These are phyloP conservation scores for Pteronotus mesoamericanus DNA, from an alignment of 2,797 vertebrate species.

Conservation along the genomic window DNA sequence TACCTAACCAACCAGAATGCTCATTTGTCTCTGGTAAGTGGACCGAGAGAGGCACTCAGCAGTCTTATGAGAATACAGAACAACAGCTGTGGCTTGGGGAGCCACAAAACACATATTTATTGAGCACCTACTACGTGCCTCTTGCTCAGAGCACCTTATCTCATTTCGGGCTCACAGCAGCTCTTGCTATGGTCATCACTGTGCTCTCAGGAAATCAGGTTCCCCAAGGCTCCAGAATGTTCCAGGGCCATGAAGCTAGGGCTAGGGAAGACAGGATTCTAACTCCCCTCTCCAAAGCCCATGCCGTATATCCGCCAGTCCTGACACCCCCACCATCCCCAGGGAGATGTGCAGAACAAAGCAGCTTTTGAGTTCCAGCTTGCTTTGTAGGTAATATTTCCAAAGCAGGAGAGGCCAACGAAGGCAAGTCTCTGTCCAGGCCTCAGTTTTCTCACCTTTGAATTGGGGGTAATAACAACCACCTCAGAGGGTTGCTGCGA, in stretches of 20 bases:
- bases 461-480: too few relatives aligned
- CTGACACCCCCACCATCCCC: too few relatives aligned
- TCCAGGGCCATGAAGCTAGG: not conserved
- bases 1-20: not conserved
- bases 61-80: not conserved
- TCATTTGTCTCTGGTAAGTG: not conserved
- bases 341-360: not conserved
- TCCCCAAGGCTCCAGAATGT: not conserved
- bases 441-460: not conserved
- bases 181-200: accelerated
- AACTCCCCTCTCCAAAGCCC: not conserved
- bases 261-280: accelerated
- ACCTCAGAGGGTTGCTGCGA: not conserved
- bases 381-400: not conserved
- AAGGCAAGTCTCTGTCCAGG: not conserved
- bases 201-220: not conserved
- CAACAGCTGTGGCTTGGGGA: not conserved
- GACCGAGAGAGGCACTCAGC: not conserved
- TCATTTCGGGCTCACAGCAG: not conserved
- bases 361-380: not conserved
- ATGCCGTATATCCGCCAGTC: not conserved
- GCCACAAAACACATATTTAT: too few relatives aligned
- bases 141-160: not conserved
- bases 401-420: not conserved
- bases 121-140: not conserved